Percentiles rank a stretch among this genome's conserved stretches.
Conservation (phyloP, 2,888 invertebrate genomes). For the Napeogenes sylphis region DNA sequence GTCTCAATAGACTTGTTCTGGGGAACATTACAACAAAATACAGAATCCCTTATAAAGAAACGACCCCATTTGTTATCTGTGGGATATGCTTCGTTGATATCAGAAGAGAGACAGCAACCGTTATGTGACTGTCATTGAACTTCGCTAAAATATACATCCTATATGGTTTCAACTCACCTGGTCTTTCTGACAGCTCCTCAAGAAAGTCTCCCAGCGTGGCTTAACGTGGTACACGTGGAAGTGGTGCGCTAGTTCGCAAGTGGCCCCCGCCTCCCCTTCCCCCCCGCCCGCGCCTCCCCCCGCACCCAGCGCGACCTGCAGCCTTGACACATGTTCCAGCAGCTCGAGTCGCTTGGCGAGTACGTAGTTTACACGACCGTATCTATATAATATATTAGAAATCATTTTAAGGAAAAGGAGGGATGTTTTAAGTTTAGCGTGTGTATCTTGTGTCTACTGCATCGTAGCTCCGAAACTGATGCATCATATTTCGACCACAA, state of each 20-base stretch:
- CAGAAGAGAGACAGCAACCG: too few species aligned
- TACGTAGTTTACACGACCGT: slow-evolving; percentile 99
- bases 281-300: slow-evolving; percentile 89
- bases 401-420: too few species aligned
- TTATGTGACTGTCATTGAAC: too few species aligned
- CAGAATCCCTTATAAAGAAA: not conserved
- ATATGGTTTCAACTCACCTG: slow-evolving; percentile 39
- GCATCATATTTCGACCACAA: too few species aligned
- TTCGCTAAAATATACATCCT: too few species aligned
- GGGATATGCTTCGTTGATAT: too few species aligned
- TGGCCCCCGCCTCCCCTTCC: slow-evolving; percentile 90
- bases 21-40: slow-evolving; percentile 33
- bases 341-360: slow-evolving; percentile 94
- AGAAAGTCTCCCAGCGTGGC: slow-evolving; percentile 95
- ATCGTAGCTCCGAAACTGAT: too few species aligned
- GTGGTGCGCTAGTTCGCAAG: slow-evolving; percentile 99
- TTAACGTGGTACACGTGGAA: slow-evolving; percentile 97
- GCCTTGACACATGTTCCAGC: slow-evolving; percentile 89
- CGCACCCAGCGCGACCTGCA: slow-evolving; percentile 91
- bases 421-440: too few species aligned
- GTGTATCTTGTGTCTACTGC: too few species aligned
- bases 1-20: slow-evolving; percentile 61
- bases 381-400: slow-evolving; percentile 68
- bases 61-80: too few species aligned
- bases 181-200: slow-evolving; percentile 40